phyloP scores from a whole-genome alignment of 2,888 invertebrate species.

The Drosophila anomalata region DNA sequence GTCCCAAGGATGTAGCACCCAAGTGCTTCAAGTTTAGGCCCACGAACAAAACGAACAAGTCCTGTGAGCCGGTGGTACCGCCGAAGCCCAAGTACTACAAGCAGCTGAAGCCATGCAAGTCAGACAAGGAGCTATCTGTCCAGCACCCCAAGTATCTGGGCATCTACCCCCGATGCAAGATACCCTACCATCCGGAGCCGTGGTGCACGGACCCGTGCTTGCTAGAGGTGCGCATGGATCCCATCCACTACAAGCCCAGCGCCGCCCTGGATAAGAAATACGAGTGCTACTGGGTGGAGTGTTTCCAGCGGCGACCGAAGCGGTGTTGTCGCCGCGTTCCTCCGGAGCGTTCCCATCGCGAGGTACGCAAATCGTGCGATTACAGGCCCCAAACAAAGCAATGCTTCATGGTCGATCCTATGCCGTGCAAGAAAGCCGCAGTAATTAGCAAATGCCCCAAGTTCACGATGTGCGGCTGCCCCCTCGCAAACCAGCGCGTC shows the following conservation, averaged over 20 bases:
- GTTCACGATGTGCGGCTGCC: conserved; percentile 7
- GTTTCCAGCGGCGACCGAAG: conserved; percentile 8
- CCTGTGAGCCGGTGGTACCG: background rate
- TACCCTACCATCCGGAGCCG: conserved; percentile 16
- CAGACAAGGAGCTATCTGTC: conserved; percentile 23
- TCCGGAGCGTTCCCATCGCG: conserved; percentile 10
- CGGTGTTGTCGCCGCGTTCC: background rate
- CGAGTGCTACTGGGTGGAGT: conserved; percentile 45
- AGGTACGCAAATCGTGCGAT: background rate
- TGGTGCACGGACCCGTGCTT: conserved; percentile 15
- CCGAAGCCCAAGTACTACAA: background rate
- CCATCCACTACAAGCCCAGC: conserved; percentile 42
- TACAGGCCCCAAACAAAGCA: background rate
- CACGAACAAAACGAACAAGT: background rate
- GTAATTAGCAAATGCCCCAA: background rate
- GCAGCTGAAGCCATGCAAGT: conserved; percentile 17
- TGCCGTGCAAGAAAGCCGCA: conserved; percentile 5
- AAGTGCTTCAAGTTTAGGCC: conserved; percentile 11
- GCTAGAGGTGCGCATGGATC: conserved; percentile 29
- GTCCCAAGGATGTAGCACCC: background rate
- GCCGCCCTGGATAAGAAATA: conserved; percentile 31
- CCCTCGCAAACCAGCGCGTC: background rate
- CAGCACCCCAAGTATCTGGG: conserved; percentile 31
- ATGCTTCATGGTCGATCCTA: conserved; percentile 2
- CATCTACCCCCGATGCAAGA: conserved; percentile 10